Percentiles rank a stretch among this genome's conserved stretches.
phyloP scores from a whole-genome alignment of 2,113 vertebrate genomes.

The Pluvianellus socialis region DNA sequence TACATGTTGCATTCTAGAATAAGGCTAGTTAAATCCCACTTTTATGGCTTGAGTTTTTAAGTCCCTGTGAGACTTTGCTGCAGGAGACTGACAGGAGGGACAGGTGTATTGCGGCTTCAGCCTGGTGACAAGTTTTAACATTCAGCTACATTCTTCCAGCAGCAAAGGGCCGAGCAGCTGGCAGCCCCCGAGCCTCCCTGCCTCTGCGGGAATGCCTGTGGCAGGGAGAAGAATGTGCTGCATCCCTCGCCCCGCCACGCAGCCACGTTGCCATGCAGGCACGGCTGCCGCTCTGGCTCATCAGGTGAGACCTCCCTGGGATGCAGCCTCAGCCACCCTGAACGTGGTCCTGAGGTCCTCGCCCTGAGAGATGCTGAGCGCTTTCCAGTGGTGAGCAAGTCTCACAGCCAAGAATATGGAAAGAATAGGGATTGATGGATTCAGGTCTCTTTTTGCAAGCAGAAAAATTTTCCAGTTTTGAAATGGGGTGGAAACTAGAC shows the following conservation, averaged over 20 bases:
- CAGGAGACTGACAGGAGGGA: constrained; percentile 79
- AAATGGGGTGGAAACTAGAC: neutral
- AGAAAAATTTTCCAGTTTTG: neutral
- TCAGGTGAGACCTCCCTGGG: constrained; percentile 7
- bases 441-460: neutral
- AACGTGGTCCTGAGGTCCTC: neutral
- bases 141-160: constrained; percentile 74
- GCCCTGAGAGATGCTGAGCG: neutral
- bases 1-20: constrained; percentile 58
- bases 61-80: constrained; percentile 61
- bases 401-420: neutral
- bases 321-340: neutral
- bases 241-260: neutral
- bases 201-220: constrained; percentile 65
- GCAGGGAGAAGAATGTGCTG: constrained; percentile 67
- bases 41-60: constrained; percentile 73
- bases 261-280: neutral
- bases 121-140: constrained; percentile 76
- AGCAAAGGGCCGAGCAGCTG: constrained; percentile 74
- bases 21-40: constrained; percentile 72
- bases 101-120: constrained; percentile 75
- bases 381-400: neutral
- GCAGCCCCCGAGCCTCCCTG: constrained; percentile 49
- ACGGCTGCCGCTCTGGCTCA: neutral
- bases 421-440: neutral